Base-by-base conservation (phyloP, 2,888 invertebrate species). In the Drosophila imparisetae region DNA sequence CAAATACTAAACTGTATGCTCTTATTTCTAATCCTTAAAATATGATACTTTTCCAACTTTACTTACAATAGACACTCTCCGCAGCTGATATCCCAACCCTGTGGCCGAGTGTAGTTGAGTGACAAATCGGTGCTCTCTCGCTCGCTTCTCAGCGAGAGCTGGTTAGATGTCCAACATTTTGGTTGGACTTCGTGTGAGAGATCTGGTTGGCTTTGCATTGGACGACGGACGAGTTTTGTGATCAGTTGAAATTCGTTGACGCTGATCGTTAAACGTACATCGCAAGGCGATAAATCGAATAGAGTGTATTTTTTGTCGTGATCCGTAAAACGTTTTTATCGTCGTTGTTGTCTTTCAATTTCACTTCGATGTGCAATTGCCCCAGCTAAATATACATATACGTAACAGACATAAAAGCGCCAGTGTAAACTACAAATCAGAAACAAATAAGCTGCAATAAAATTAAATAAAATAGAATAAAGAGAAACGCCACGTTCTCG, bases 401-500 rank as follows among this genome's bases (percentile, higher is more conserved):
- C 32, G 49, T 50, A 66, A 50, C 36, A 42, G 24, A 48, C 66
- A 54, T 32, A 53, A 53, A 30, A 49, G 53, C 34, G 24, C 34
- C 36, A 61, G 68, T 72, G 69, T 64, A 73, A 70, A 45, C 8
- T 7, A 21, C 38, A 21, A 11, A 42, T 21, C 21, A 62, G 65
- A 58, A 50, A 67, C 59, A 77, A 72, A 70, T 62, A 63, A 54
- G 42, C 18, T 13, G 15, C 32, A 48, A 70, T 36, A 49, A n/a
- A 60, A 45, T 45, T 7, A 45, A 71, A 50, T 54, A 53, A 63
- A 71, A 27, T 27, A 54, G 7, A 66, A 57, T 27, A 63, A 66
- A 52, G 64, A 55, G 66, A 76, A 78, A 54, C 85, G 85, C 90
- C 90, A 90, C 90, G 88, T 88, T 89, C 73, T 87, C 74, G 68